Percentiles rank a stretch among this genome's conserved stretches.
Evolutionary conservation across 1,140 invertebrate genomes (phyloP).

Genomic region (Procambarus clarkii): DNA sequence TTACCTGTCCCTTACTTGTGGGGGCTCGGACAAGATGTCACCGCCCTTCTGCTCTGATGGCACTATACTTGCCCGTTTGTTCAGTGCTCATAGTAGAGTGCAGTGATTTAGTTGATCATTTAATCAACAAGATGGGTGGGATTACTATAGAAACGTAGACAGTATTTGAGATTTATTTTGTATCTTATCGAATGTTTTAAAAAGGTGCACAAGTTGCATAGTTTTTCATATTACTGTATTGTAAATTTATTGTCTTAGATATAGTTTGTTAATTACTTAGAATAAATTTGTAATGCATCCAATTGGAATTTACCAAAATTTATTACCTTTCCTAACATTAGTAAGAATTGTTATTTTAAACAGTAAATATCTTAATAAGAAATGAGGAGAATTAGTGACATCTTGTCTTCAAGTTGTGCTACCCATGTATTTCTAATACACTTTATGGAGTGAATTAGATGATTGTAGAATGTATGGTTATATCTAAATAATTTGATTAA

Average conservation of each 20-base stretch:
- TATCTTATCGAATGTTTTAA: neutral
- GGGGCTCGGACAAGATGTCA: constrained; percentile 57
- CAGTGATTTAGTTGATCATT: neutral
- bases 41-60: neutral
- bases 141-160: neutral
- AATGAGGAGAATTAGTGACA: constrained; percentile 27
- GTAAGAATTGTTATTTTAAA: neutral
- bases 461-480: constrained; percentile 50
- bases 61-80: neutral
- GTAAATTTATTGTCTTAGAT: neutral
- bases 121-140: neutral
- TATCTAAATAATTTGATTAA: constrained; percentile 24
- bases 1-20: constrained; percentile 29
- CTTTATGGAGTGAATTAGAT: constrained; percentile 58
- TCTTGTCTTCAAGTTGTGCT: constrained; percentile 56
- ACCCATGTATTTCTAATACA: constrained; percentile 58
- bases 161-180: neutral
- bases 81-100: neutral
- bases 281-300: neutral
- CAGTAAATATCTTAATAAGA: neutral
- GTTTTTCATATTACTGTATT: too few relatives aligned
- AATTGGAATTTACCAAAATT: neutral
- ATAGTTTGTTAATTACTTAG: neutral
- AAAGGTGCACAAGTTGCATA: too few relatives aligned
- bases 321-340: neutral